phyloP scores from a whole-genome alignment of 2,113 vertebrate genomes.

The Sorex fumeus region DNA sequence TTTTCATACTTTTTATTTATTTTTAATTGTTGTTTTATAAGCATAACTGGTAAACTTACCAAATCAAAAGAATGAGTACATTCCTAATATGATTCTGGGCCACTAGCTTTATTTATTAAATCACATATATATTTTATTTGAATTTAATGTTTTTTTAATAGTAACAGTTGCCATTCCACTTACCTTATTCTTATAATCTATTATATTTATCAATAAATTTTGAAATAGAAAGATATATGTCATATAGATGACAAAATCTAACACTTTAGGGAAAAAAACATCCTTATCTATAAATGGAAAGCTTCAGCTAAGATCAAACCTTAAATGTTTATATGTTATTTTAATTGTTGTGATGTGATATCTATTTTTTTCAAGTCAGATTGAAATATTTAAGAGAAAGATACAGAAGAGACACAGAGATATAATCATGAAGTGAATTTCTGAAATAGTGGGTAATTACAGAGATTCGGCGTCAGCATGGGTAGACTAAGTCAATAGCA shows the following conservation, averaged over 20 bases:
- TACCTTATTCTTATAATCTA: slow-evolving; percentile 52
- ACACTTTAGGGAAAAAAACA: slow-evolving; percentile 58
- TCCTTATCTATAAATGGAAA: slow-evolving; percentile 63
- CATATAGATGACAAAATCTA: slow-evolving; percentile 67
- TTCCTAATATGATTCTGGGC: slow-evolving; percentile 43
- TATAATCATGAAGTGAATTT: neutral
- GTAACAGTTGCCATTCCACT: slow-evolving; percentile 65
- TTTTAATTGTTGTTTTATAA: slow-evolving; percentile 2
- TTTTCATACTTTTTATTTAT: slow-evolving; percentile 36
- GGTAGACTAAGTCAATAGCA: neutral
- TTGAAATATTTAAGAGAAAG: slow-evolving; percentile 41
- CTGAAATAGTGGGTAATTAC: slow-evolving; percentile 31
- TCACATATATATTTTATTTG: neutral
- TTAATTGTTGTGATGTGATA: slow-evolving; percentile 51
- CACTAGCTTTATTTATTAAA: slow-evolving; percentile 35
- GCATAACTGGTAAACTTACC: neutral
- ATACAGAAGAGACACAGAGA: neutral
- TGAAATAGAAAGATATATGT: slow-evolving; percentile 69
- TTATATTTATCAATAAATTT: slow-evolving; percentile 78
- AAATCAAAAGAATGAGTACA: slow-evolving; percentile 6
- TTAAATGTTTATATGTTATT: slow-evolving; percentile 34
- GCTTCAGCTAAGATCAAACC: slow-evolving; percentile 58
- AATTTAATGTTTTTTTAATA: slow-evolving; percentile 58
- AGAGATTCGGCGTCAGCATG: neutral
- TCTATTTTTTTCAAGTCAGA: slow-evolving; percentile 3